These are phyloP conservation scores for Acanthopagrus latus DNA, from an alignment of 2,797 vertebrate genomes.

Conservation along the genomic window DNA sequence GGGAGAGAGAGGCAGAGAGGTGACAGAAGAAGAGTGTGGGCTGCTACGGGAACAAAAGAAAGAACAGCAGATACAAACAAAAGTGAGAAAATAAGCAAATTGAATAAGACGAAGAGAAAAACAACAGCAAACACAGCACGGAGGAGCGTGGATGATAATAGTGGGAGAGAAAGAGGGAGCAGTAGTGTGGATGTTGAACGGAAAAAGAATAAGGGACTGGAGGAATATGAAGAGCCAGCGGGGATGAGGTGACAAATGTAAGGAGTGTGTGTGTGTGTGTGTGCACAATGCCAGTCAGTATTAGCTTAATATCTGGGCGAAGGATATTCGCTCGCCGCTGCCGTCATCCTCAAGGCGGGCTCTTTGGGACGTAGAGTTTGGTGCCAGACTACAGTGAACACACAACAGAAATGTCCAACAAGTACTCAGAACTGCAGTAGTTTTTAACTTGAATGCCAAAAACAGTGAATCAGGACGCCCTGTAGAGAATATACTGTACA, in stretches of 20 bases:
- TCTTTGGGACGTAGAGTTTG: conserved; percentile 16
- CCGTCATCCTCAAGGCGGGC: conserved; percentile 12
- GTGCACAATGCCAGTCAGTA: conserved; percentile 26
- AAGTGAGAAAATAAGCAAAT: conserved; percentile 26
- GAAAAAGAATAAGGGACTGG: conserved; percentile 7
- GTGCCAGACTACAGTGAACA: conserved; percentile 1
- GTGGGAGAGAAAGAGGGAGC: conserved; percentile 1
- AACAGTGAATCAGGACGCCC: neutral
- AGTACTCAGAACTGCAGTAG: neutral
- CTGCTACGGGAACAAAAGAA: conserved; percentile 54
- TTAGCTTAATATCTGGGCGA: conserved; percentile 25
- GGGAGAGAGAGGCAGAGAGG: conserved; percentile 45
- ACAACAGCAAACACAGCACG: conserved; percentile 23
- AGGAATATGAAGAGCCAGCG: conserved; percentile 17
- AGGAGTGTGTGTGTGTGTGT: neutral
- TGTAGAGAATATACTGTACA: neutral
- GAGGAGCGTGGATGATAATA: conserved; percentile 13
- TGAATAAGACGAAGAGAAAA: conserved; percentile 38
- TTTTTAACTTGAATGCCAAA: no score
- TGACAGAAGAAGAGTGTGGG: conserved; percentile 38
- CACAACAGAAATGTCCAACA: neutral
- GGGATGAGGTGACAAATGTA: conserved; percentile 20
- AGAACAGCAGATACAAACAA: conserved; percentile 15
- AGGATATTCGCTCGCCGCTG: conserved; percentile 9
- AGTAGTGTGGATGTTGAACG: conserved; percentile 20